A percentile compares a stretch with the other conserved stretches of the same genome.
Conservation (phyloP, 2,888 invertebrate species). For the Formica aserva region DNA sequence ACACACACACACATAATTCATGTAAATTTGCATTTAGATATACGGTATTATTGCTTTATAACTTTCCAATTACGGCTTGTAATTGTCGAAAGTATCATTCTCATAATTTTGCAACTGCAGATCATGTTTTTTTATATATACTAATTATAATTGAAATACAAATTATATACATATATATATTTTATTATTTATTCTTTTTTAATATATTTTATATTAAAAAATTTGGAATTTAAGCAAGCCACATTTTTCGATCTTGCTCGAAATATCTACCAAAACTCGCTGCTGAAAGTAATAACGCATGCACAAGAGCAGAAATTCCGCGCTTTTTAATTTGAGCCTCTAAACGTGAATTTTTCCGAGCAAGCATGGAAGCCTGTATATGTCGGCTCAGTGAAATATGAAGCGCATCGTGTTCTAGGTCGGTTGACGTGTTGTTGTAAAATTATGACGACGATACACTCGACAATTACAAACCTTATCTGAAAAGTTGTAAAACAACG, state of each 20-base stretch:
- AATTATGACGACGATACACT: background rate
- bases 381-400: background rate
- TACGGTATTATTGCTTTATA: background rate
- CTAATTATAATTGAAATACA: background rate
- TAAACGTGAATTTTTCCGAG: constrained; percentile 3
- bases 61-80: background rate
- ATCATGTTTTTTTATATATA: background rate
- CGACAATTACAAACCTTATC: background rate
- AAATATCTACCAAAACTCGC: background rate
- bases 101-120: background rate
- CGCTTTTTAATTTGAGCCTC: constrained; percentile 2
- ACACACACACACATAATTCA: background rate
- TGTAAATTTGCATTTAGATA: background rate
- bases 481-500: background rate
- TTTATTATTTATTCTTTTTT: background rate
- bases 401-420: background rate
- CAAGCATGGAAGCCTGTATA: background rate
- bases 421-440: background rate
- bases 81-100: background rate
- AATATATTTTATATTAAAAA: background rate
- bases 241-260: background rate
- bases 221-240: background rate
- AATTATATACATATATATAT: background rate
- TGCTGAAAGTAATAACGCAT: background rate
- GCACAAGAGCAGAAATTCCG: background rate